Evolutionary conservation across 2,797 vertebrate genomes (phyloP).

Genomic region (Cheracebus regulus): DNA sequence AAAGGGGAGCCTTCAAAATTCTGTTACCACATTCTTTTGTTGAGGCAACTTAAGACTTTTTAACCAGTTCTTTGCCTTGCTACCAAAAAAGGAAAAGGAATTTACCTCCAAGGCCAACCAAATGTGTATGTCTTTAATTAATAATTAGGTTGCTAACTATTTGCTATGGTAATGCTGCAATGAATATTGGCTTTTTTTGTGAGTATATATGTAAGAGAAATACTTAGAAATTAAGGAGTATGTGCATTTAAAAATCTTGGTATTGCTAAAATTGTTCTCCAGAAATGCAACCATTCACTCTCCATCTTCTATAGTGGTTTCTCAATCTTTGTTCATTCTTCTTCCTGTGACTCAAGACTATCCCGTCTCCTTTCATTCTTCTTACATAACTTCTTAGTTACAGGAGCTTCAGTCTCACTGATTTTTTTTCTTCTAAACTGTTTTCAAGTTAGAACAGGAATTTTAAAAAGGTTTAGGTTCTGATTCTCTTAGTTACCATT

Average conservation of each 20-base stretch:
- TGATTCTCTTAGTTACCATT: background rate
- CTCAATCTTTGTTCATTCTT: background rate
- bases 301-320: background rate
- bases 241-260: slow-evolving; percentile 7
- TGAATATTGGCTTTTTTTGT: background rate
- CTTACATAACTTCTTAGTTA: background rate
- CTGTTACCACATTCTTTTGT: background rate
- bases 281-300: background rate
- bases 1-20: background rate
- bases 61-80: background rate
- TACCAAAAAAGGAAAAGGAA: background rate
- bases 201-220: background rate
- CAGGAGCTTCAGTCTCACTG: background rate
- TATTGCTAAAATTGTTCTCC: background rate
- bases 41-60: background rate
- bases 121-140: background rate
- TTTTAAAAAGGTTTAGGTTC: background rate
- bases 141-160: background rate
- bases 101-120: background rate
- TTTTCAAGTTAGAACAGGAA: slow-evolving; percentile 27
- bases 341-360: background rate
- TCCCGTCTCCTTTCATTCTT: slow-evolving; percentile 18
- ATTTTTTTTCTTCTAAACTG: background rate
- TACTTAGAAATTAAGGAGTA: background rate
- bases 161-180: background rate